Conservation (phyloP, 2,797 vertebrate genomes). For the Decapterus maruadsi region DNA sequence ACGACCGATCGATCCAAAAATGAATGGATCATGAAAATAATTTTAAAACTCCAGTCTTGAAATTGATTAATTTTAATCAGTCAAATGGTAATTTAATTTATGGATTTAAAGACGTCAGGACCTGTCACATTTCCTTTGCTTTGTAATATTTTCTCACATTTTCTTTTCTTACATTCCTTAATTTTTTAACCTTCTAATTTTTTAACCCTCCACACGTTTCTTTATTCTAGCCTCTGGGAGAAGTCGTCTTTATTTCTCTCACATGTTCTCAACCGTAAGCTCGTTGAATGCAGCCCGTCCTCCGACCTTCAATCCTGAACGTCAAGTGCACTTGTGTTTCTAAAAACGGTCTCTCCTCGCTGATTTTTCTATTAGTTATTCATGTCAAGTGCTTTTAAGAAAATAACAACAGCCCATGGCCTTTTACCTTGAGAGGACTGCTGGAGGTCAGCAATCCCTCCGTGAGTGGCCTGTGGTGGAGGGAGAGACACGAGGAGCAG, state of each 20-base stretch:
- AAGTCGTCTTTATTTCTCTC: conserved; percentile 18
- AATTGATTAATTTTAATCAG: neutral
- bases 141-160: neutral
- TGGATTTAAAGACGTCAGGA: neutral
- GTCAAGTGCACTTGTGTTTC: conserved; percentile 26
- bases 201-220: neutral
- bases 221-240: conserved; percentile 18
- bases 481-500: neutral
- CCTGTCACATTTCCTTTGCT: neutral
- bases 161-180: conserved; percentile 2
- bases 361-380: conserved; percentile 33
- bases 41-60: neutral
- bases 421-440: conserved; percentile 35
- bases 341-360: conserved; percentile 20
- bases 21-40: neutral
- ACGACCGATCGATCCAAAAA: neutral
- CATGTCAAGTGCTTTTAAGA: conserved; percentile 8
- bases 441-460: conserved; percentile 14
- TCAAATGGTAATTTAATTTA: neutral
- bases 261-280: conserved; percentile 22
- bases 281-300: conserved; percentile 11
- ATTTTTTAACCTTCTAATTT: conserved; percentile 4
- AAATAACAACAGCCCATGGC: neutral
- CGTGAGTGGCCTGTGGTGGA: neutral
- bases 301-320: conserved; percentile 33